Base-by-base conservation (phyloP, 2,888 invertebrate genomes). In the Danaus chrysippus region DNA sequence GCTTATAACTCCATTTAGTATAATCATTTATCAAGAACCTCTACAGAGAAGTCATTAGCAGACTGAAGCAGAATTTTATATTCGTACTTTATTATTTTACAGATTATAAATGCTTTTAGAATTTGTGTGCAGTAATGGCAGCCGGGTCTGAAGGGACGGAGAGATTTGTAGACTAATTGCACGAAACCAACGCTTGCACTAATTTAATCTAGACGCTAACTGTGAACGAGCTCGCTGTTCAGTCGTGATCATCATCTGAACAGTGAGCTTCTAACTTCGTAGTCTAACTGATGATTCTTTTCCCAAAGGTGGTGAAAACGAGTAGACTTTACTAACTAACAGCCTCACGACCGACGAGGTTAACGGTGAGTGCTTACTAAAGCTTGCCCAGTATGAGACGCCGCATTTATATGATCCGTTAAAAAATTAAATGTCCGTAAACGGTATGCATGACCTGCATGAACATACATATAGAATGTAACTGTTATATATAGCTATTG, bases 231-330 rank as follows among this genome's bases (percentile, higher is more conserved):
- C 49, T 10, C 17, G 10, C 49, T 49, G 9, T 49, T 49, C 17
- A 49, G 17, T 49, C 10, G n/a, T 15, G 17, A 49, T 13, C 15
- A 46, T 13, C 46, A n/a, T n/a, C n/a, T 17, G 54, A 49, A 15
- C 34, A 56, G 56, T 65, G 23, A 58, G 44, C 56, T 46, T 64
- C 42, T 56, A 9, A 53, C 55, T 23, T 46, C 61, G 61, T 64
- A 49, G 49, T 49, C 17, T 65, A 64, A 65, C 59, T 41, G 53
- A 43, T 63, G 55, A 62, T 80, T 82, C 73, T 86, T 81, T 86
- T 78, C 78, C 77, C 76, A 87, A 34, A 90, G 90, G 89, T 90
- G 90, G 90, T 90, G 90, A 89, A 68, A 68, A 71, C 71, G 23
- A 73, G 84, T 86, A 84, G 80, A 74, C 83, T 86, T 84, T 71